A percentile compares a stretch with the other conserved stretches of the same genome.
phyloP scores from a whole-genome alignment of 2,888 invertebrate genomes.

The Seladonia tumulorum region DNA sequence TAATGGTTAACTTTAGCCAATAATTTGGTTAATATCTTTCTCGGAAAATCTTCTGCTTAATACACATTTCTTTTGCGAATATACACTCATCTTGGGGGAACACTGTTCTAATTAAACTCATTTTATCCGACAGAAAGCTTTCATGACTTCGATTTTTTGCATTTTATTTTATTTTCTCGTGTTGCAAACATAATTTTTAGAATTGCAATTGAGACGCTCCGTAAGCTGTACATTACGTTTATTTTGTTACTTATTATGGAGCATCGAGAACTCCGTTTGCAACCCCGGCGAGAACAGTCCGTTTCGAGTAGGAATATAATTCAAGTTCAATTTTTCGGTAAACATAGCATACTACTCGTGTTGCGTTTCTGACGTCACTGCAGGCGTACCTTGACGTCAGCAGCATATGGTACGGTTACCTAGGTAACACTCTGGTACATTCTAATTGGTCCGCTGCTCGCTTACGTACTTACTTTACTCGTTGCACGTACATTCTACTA shows the following conservation, averaged over 20 bases:
- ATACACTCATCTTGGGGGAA: background rate
- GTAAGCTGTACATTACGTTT: background rate
- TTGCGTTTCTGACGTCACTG: slow-evolving; percentile 78
- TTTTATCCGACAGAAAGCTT: background rate
- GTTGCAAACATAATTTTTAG: background rate
- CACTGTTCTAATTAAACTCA: background rate
- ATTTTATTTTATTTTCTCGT: background rate
- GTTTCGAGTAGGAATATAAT: slow-evolving; percentile 53
- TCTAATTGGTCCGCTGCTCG: slow-evolving; percentile 65
- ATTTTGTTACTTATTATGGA: background rate
- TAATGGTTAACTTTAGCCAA: background rate
- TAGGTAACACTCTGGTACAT: slow-evolving; percentile 71
- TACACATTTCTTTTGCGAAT: background rate
- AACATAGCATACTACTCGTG: slow-evolving; percentile 70
- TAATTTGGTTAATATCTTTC: background rate
- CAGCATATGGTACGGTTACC: slow-evolving; percentile 71
- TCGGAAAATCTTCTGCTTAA: background rate
- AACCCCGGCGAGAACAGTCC: background rate
- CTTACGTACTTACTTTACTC: slow-evolving; percentile 37
- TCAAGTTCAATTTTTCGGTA: slow-evolving; percentile 76
- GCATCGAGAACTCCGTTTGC: background rate
- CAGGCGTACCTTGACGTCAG: slow-evolving; percentile 76
- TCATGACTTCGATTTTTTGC: background rate
- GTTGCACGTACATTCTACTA: slow-evolving; percentile 20
- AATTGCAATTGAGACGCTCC: background rate